phyloP scores from a whole-genome alignment of 1,140 invertebrate species.

The Drosophila repletoides region DNA sequence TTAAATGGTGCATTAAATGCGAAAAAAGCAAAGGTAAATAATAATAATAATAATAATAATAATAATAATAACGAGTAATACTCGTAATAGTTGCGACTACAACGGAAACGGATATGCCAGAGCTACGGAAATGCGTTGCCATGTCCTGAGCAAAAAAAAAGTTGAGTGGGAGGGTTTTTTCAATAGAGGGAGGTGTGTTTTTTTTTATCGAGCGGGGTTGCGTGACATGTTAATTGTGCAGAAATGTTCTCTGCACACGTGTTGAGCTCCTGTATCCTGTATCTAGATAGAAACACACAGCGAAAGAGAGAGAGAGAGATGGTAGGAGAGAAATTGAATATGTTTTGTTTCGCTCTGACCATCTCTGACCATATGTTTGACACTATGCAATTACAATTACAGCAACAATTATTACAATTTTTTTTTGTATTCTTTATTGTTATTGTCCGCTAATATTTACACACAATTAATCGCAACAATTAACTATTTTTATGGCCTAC shows the following conservation, averaged over 20 bases:
- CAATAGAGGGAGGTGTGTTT: background rate
- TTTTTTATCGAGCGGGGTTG: too few species aligned
- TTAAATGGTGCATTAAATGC: constrained; percentile 46
- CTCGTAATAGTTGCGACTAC: constrained; percentile 22
- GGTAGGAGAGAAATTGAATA: too few species aligned
- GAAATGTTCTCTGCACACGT: constrained; percentile 25
- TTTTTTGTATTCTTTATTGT: too few species aligned
- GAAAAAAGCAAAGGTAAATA: constrained; percentile 11
- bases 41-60: constrained; percentile 27
- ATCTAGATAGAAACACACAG: background rate
- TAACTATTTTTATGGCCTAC: constrained; percentile 36
- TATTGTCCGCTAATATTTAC: constrained; percentile 37
- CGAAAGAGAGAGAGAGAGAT: too few species aligned
- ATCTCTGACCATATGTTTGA: constrained; percentile 50
- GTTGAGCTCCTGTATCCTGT: constrained; percentile 31
- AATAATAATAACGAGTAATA: constrained; percentile 22
- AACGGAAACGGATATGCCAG: constrained; percentile 63
- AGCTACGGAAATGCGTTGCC: constrained; percentile 48
- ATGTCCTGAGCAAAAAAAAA: background rate
- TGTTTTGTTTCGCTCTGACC: constrained; percentile 31
- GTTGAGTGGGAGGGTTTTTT: background rate
- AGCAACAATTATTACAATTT: too few species aligned
- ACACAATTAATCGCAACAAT: constrained; percentile 42
- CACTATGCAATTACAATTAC: constrained; percentile 17
- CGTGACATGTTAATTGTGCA: constrained; percentile 47